Evolutionary conservation across 1,140 invertebrate genomes (phyloP), one percentile per base, ranked within the genome.

Genomic region (Orchesella cincta): DNA sequence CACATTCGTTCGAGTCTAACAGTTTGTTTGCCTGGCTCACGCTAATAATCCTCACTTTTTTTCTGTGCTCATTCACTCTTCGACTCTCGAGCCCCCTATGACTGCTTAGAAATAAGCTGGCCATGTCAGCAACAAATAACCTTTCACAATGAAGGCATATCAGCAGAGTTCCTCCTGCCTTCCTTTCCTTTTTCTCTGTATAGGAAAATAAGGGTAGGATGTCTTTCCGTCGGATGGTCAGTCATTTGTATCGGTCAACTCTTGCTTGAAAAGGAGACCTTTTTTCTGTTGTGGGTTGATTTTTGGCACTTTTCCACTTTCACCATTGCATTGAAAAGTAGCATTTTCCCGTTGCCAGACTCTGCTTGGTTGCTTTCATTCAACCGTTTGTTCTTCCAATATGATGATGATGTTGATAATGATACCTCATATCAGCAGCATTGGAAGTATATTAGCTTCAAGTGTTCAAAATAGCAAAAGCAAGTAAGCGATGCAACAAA

Each of bases 231-330:
- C 23, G 12, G 52, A n/a, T 57, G 52, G 52, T 57, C 52, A 57
- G 23, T n/a, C 52, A 57, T 57, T 57, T 57, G 52, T 57, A 57
- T n/a, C 23, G 52, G 52, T 57, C 52, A 57, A 26, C 52, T 57
- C 52, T 8, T 26, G 8, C 23, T 57, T 57, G 23, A 12, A 18
- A 46, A 12, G 39, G 39, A 46, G 39, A 46, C 39, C 20, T n/a
- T 57, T 46, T 57, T 57, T 57, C 52, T 57, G 23, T 57, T 5
- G 12, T 23, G 12, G 52, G 12, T 26, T 57, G 12, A 57, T 57
- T 57, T 23, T 57, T 23, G 12, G 23, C 52, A 57, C 23, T 57
- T 23, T 23, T 23, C 52, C 52, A 18, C 39, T 46, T 46, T 46
- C 5, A 8, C 18, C 39, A 8, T 18, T 46, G 39, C 39, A 18